These are phyloP conservation scores for Lepidocyrtinus sp. DNA, from an alignment of 2,888 invertebrate species.

Conservation along the genomic window DNA sequence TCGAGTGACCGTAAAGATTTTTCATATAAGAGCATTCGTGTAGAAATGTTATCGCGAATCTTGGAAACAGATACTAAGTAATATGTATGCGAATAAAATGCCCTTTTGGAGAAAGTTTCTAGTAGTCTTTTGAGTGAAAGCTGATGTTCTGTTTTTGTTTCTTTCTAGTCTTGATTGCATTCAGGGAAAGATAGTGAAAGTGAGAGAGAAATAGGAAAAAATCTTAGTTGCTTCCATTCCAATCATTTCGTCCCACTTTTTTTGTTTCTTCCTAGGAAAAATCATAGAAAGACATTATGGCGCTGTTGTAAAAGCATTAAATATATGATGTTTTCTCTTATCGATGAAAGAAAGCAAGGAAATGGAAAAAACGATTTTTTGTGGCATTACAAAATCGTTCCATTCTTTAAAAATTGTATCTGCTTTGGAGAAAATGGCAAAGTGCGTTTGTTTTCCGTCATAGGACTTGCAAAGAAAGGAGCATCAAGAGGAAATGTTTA, in stretches of 20 bases:
- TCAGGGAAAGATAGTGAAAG: neutral
- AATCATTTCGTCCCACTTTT: conserved; percentile 36
- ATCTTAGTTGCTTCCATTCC: conserved; percentile 25
- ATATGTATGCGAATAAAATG: conserved; percentile 26
- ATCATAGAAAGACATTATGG: conserved; percentile 36
- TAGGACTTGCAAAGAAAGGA: neutral
- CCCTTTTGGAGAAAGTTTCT: no score
- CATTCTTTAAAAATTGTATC: conserved; percentile 1
- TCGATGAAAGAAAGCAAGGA: conserved; percentile 4
- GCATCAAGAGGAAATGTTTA: no score
- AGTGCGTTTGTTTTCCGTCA: neutral
- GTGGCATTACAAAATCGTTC: conserved; percentile 26
- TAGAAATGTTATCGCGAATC: conserved; percentile 43
- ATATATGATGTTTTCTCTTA: conserved; percentile 25
- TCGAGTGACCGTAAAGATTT: conserved; percentile 59
- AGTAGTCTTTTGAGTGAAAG: conserved; percentile 55
- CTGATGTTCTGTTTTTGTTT: conserved; percentile 35
- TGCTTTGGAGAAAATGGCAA: no score
- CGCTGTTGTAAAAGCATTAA: conserved; percentile 40
- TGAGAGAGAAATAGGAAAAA: neutral
- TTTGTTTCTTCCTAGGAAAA: conserved; percentile 29
- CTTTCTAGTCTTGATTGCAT: neutral
- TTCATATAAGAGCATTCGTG: conserved; percentile 42
- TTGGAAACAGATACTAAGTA: neutral
- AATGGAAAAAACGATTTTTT: neutral